Evolutionary conservation across 2,113 vertebrate genomes (phyloP).

Genomic region (Chaetodon trifascialis): DNA sequence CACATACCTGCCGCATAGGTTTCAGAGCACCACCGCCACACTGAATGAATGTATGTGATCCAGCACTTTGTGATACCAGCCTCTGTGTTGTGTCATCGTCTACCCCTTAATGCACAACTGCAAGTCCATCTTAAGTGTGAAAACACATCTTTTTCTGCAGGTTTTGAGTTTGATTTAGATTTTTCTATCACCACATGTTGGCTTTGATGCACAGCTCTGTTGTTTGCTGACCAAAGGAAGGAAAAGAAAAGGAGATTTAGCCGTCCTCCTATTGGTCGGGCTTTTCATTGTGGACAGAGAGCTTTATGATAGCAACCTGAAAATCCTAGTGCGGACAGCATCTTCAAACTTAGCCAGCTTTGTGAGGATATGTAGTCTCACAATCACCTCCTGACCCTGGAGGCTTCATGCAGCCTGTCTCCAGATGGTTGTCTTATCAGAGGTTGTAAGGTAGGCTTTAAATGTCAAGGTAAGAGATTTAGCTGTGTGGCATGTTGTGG

Average conservation of each 20-base stretch:
- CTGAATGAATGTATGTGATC: background rate
- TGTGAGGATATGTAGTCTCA: background rate
- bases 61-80: background rate
- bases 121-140: background rate
- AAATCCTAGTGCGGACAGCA: background rate
- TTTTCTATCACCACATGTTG: background rate
- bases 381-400: background rate
- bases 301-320: background rate
- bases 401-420: background rate
- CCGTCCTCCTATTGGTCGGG: background rate
- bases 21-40: background rate
- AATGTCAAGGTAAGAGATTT: background rate
- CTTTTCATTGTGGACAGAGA: background rate
- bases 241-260: no score
- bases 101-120: background rate
- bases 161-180: background rate
- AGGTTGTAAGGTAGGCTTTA: constrained; percentile 4
- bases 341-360: background rate
- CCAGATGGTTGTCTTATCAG: constrained; percentile 24
- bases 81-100: background rate
- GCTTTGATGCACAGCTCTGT: background rate
- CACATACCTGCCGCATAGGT: background rate
- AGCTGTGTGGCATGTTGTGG: constrained; percentile 5
- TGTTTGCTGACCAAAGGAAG: background rate
- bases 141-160: background rate